Evolutionary conservation across 2,888 invertebrate species (phyloP).

Genomic region (Cephus pygmeus): DNA sequence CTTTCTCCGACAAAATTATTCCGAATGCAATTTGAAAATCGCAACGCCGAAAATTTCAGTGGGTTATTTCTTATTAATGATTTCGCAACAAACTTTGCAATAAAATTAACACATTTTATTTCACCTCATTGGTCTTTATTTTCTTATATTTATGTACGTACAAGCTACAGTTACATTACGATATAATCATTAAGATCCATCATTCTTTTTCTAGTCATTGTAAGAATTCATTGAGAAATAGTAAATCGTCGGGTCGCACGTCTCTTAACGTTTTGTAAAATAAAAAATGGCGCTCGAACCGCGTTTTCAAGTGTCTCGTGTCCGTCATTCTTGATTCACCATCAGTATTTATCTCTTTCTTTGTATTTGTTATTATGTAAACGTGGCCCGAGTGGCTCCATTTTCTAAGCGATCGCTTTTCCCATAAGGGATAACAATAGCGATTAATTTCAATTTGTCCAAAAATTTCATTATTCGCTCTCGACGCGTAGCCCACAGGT

Average conservation of each 20-base stretch:
- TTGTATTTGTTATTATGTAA: background rate
- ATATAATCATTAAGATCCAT: conserved; percentile 16
- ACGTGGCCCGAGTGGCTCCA: background rate
- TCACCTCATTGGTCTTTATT: conserved; percentile 1
- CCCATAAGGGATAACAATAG: background rate
- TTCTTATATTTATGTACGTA: conserved; percentile 9
- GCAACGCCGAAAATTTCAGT: no score
- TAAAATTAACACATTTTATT: background rate
- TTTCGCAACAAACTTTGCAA: background rate
- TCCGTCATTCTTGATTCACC: background rate
- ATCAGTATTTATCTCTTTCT: background rate
- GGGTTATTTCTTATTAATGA: no score
- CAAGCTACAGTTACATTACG: conserved; percentile 13
- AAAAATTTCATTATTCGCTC: background rate
- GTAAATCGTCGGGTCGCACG: conserved; percentile 4
- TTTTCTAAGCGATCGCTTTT: background rate
- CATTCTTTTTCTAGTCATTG: conserved; percentile 11
- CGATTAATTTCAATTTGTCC: background rate
- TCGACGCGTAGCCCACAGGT: background rate
- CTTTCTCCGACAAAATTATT: no score
- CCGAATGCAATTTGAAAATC: no score
- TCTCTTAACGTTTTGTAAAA: background rate
- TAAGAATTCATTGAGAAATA: conserved; percentile 13
- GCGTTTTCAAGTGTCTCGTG: background rate
- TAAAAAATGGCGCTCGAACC: background rate